Base-by-base conservation (phyloP, 2,888 invertebrate species). In the Meiosimyza platycephala region DNA sequence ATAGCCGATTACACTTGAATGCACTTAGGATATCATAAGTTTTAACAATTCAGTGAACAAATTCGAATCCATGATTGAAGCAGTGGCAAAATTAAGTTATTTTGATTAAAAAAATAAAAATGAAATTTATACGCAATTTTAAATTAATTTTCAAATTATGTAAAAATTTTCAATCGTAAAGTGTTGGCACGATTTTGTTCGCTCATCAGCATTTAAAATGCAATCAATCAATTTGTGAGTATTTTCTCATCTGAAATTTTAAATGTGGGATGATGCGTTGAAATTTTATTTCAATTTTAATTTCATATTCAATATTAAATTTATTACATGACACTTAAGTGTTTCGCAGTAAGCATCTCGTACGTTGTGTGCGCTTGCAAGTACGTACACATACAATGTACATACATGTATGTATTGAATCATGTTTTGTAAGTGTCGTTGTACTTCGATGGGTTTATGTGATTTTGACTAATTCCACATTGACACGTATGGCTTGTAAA, bases 341-440 rank as follows among this genome's bases (percentile, higher is more conserved):
- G 28, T 15, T 13, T 57, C 57, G n/a, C 22, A 40, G 40, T 40
- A 6, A 40, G 6, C 40, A 40, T 40, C 40, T 40, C 40, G 9
- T 40, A 40, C 40, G 9, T 40, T 40, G 9, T 40, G 40, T 40
- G 40, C 9, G 69, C 73, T 59, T 50, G 66, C 55, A 64, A 50
- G 55, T 55, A 50, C 48, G 64, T 33, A 18, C 54, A 71, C 71
- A 64, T 63, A 71, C 55, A 48, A 48, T 12, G 16, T 3, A 15
- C 6, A 59, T 22, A 59, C 28, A 59, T 59, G 28, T n/a, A 40
- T 22, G 18, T 59, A 33, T 59, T 40, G 33, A n/a, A 33, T 59
- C n/a, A 59, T 40, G 33, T 59, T 33, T 59, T 59, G 28, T 33
- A 15, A 33, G 13, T 59, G 13, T 40, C 22, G 18, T 18, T 28